phyloP scores from a whole-genome alignment of 2,888 invertebrate species.

The Lasioglossum lativentre region DNA sequence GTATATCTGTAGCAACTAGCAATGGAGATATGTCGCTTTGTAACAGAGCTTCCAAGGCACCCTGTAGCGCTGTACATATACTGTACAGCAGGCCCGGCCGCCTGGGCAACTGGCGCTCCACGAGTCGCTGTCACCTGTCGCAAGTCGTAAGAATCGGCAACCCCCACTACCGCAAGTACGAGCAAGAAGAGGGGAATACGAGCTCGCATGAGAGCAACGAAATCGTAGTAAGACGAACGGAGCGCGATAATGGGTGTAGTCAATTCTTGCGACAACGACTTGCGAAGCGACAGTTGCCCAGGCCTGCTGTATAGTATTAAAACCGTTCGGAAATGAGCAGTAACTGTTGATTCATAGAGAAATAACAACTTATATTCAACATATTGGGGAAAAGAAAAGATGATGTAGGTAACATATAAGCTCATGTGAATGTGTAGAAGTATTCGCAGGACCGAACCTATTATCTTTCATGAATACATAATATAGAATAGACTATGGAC shows the following conservation, averaged over 20 bases:
- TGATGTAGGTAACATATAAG: background rate
- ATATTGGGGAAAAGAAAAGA: constrained; percentile 8
- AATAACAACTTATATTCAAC: constrained; percentile 8
- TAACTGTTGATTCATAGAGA: background rate
- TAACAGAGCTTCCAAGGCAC: background rate
- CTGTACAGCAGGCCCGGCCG: background rate
- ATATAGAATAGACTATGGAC: constrained; percentile 5
- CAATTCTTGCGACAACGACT: background rate
- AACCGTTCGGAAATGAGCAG: constrained; percentile 17
- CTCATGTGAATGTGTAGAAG: constrained; percentile 11
- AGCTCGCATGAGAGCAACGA: too few relatives aligned
- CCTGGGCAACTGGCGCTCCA: too few relatives aligned
- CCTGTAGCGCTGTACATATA: background rate
- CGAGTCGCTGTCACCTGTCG: too few relatives aligned
- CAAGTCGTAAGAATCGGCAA: too few relatives aligned
- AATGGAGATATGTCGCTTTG: background rate
- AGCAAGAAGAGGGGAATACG: too few relatives aligned
- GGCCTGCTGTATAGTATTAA: background rate
- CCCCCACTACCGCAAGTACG: too few relatives aligned
- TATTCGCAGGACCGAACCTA: constrained; percentile 23
- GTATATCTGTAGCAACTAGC: background rate
- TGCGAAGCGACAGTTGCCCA: background rate
- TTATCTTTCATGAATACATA: constrained; percentile 13
- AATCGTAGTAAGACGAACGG: too few relatives aligned
- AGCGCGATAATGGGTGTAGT: too few relatives aligned